A percentile compares a stretch with the other conserved stretches of the same genome.
phyloP scores from a whole-genome alignment of 2,113 vertebrate species.

The Alligator mississippiensis region DNA sequence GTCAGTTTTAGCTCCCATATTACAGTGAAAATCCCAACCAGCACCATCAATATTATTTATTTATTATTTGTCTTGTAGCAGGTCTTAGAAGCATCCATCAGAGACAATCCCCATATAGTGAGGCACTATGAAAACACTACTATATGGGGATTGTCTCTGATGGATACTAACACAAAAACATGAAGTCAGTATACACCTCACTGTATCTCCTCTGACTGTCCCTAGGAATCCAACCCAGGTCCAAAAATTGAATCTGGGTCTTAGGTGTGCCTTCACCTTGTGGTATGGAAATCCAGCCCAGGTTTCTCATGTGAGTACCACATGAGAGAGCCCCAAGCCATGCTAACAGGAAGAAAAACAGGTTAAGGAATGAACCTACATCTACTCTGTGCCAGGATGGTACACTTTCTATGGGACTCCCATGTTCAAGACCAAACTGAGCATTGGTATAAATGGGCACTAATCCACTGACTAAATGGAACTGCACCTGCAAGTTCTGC shows the following conservation, averaged over 20 bases:
- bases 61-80: background rate
- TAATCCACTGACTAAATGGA: background rate
- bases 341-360: background rate
- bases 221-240: background rate
- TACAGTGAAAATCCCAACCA: background rate
- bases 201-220: background rate
- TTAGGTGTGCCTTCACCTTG: background rate
- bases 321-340: background rate
- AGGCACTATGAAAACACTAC: background rate
- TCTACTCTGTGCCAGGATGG: background rate
- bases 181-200: background rate
- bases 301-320: background rate
- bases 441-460: background rate
- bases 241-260: background rate
- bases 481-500: background rate
- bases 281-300: background rate
- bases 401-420: background rate
- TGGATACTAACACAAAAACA: too few species aligned
- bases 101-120: background rate
- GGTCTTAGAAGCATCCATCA: background rate
- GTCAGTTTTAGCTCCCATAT: background rate
- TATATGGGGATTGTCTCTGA: too few species aligned
- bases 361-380: background rate
- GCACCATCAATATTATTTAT: background rate
- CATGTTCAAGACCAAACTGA: background rate